These are phyloP conservation scores for Dreissena polymorpha DNA, from an alignment of 1,140 invertebrate species.

Conservation along the genomic window DNA sequence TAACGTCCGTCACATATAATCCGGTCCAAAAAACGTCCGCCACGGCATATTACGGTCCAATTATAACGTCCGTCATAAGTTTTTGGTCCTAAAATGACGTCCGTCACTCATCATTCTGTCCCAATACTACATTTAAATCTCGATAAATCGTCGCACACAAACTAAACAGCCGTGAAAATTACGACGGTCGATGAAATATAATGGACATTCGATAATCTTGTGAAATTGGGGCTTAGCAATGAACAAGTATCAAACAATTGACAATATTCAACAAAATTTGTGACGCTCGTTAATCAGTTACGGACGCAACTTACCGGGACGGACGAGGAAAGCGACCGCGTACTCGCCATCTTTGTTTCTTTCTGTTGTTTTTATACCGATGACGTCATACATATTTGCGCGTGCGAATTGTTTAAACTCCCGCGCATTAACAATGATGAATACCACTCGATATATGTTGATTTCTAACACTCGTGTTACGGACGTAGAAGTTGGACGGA, in stretches of 20 bases:
- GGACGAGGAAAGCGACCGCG: not conserved
- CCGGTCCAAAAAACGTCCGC: not conserved
- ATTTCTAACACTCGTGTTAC: not conserved
- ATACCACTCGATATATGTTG: not conserved
- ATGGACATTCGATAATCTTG: not conserved
- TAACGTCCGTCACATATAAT: not conserved
- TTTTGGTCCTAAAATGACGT: not conserved
- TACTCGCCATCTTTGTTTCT: not conserved
- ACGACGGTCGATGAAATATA: not conserved
- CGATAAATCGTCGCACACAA: not conserved
- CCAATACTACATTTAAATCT: not conserved
- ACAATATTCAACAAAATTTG: not conserved
- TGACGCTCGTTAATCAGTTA: too few relatives aligned
- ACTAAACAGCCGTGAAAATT: not conserved
- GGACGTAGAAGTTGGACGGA: not conserved
- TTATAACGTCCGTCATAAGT: not conserved
- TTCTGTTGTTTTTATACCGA: not conserved
- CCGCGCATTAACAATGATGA: not conserved
- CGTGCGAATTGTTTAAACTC: not conserved
- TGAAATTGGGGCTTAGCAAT: not conserved
- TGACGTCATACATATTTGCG: too few relatives aligned
- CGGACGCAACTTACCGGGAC: too few relatives aligned
- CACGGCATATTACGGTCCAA: not conserved
- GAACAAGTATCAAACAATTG: not conserved
- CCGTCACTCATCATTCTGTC: not conserved